Conservation (phyloP, 2,888 invertebrate species). For the Rapana venosa region DNA sequence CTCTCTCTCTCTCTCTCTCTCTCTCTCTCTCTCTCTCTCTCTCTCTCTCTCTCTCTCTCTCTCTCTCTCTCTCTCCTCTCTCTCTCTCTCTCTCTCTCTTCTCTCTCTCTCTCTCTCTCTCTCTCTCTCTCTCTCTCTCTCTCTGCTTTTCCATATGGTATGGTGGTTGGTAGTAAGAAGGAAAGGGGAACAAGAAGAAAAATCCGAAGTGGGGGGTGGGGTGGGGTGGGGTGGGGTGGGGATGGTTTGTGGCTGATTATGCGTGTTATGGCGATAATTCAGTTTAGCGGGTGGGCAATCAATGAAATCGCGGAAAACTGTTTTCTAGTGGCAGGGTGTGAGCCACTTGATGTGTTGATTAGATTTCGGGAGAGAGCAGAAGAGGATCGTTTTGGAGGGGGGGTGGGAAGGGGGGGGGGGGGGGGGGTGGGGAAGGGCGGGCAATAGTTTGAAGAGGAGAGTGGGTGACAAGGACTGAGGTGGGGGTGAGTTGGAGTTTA, state of each 20-base stretch:
- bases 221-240: too few relatives aligned
- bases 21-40: too few relatives aligned
- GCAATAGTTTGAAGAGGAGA: not conserved
- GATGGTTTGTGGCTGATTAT: not conserved
- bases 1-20: too few relatives aligned
- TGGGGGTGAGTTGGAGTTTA: not conserved
- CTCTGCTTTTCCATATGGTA: too few relatives aligned
- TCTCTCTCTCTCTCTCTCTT: too few relatives aligned
- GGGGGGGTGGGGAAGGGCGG: not conserved
- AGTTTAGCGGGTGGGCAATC: not conserved
- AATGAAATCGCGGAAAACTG: not conserved
- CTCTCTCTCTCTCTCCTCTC: too few relatives aligned
- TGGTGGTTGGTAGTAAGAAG: too few relatives aligned
- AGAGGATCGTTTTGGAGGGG: not conserved
- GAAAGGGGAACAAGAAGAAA: not conserved
- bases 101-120: too few relatives aligned
- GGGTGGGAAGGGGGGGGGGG: not conserved
- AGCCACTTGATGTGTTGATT: not conserved
- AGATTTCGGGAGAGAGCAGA: not conserved
- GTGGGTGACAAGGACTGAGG: not conserved
- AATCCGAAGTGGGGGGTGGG: not conserved
- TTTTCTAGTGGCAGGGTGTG: not conserved
- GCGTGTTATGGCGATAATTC: slow-evolving; percentile 10
- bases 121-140: too few relatives aligned
- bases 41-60: too few relatives aligned